Evolutionary conservation across 2,797 vertebrate species (phyloP).

Genomic region (Cyclopterus lumpus): DNA sequence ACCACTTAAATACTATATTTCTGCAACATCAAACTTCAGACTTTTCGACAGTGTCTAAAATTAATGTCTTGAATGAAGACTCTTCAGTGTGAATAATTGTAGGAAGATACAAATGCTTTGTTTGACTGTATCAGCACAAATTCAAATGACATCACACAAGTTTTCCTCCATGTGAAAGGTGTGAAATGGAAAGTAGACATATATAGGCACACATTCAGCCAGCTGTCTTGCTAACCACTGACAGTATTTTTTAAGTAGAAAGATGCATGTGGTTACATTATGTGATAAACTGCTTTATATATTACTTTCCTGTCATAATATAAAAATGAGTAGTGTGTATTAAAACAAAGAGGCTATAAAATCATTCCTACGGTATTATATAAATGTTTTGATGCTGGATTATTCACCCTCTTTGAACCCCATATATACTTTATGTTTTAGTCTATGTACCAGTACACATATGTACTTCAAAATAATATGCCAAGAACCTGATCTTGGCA

Average conservation of each 20-base stretch:
- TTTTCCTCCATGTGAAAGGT: slow-evolving; percentile 48
- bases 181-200: slow-evolving; percentile 56
- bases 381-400: slow-evolving; percentile 25
- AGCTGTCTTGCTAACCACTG: slow-evolving; percentile 62
- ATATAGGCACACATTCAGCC: slow-evolving; percentile 75
- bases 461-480: slow-evolving; percentile 37
- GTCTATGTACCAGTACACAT: slow-evolving; percentile 36
- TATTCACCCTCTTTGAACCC: slow-evolving; percentile 17
- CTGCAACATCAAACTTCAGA: slow-evolving; percentile 50
- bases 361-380: slow-evolving; percentile 32
- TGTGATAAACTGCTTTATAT: slow-evolving; percentile 40
- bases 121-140: slow-evolving; percentile 47
- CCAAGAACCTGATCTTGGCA: slow-evolving; percentile 50
- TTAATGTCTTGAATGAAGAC: slow-evolving; percentile 21
- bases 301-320: slow-evolving; percentile 32
- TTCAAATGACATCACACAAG: slow-evolving; percentile 57
- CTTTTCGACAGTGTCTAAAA: slow-evolving; percentile 36
- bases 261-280: slow-evolving; percentile 53
- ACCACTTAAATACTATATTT: slow-evolving; percentile 49
- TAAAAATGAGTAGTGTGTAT: slow-evolving; percentile 42
- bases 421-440: slow-evolving; percentile 38
- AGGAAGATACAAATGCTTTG: slow-evolving; percentile 50
- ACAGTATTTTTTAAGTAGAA: slow-evolving; percentile 68
- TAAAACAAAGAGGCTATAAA: slow-evolving; percentile 51
- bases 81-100: slow-evolving; percentile 26